Conservation (phyloP, 2,888 invertebrate genomes). For the Leptura quadrifasciata region DNA sequence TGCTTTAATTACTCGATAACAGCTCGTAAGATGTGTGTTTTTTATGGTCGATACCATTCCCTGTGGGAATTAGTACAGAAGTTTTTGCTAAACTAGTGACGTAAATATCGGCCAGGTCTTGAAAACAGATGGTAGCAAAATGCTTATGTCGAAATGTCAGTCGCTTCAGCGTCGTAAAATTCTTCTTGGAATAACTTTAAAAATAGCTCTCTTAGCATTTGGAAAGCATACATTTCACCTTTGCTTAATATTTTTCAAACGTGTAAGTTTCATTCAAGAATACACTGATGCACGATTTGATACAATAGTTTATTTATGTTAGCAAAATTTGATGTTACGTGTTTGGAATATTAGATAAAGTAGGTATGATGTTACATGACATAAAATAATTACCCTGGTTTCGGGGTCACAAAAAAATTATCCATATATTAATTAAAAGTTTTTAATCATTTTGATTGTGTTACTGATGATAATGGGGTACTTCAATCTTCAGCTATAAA, state of each 20-base stretch:
- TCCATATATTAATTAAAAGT: too few relatives aligned
- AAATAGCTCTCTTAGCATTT: neutral
- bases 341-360: too few relatives aligned
- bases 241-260: neutral
- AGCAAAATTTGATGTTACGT: too few relatives aligned
- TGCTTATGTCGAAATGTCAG: neutral
- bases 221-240: neutral
- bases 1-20: neutral
- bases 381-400: too few relatives aligned
- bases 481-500: neutral
- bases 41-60: neutral
- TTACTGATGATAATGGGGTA: neutral
- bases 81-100: neutral
- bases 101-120: neutral
- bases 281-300: neutral
- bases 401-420: too few relatives aligned
- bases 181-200: neutral
- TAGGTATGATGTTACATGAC: too few relatives aligned
- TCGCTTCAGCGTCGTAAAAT: neutral
- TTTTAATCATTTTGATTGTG: too few relatives aligned
- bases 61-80: neutral
- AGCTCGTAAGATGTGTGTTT: neutral
- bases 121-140: slow-evolving; percentile 4
- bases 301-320: too few relatives aligned
- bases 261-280: neutral